Base-by-base conservation (phyloP, 2,888 invertebrate genomes). In the Priapulus caudatus region DNA sequence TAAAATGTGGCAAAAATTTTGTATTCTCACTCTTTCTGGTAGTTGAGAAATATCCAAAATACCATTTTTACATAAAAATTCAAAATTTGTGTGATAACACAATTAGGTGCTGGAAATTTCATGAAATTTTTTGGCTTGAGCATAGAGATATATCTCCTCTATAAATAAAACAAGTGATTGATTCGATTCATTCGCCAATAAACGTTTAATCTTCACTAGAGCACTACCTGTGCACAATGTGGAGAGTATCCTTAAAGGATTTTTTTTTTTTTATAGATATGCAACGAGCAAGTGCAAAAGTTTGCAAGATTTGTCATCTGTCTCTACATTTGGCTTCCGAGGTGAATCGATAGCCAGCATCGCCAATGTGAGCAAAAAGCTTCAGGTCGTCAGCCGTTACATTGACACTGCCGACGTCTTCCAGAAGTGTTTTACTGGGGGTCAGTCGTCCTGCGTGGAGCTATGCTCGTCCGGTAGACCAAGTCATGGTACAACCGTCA, bases 401-500 rank as follows among this genome's bases (percentile, higher is more conserved):
- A 64, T 69, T 52, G 62, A 65, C 45, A 61, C 58, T 16, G 52
- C 57, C 2, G 68, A 76, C 51, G 82, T 83, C 0, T 81, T 76
- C 68, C 68, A 69, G 19, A 80, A 80, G 68, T 72, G 72, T 15
- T 80, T 78, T 67, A 63, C 61, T 52, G 74, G 77, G 64, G 77
- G 77, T 1, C 73, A 74, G 59, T 63, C 70, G 48, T 65, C 69
- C 5, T 59, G 65, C 20, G 64, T 76, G n/a, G 57, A 64, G 2
- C 60, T 64, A 23, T 64, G 68, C 50, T 58, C 63, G 5, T 56
- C 56, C 3, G 58, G 61, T 20, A 75, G 84, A 59, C 80, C 83
- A 3, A 78, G 80, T 44, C 71, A 70, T 57, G 86, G 86, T 51
- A 84, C 84, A 0, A 85, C 85, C 5, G 77, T 86, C 5, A 80